Evolutionary conservation across 2,888 invertebrate genomes (phyloP).

Genomic region (Ormyrus labotus): DNA sequence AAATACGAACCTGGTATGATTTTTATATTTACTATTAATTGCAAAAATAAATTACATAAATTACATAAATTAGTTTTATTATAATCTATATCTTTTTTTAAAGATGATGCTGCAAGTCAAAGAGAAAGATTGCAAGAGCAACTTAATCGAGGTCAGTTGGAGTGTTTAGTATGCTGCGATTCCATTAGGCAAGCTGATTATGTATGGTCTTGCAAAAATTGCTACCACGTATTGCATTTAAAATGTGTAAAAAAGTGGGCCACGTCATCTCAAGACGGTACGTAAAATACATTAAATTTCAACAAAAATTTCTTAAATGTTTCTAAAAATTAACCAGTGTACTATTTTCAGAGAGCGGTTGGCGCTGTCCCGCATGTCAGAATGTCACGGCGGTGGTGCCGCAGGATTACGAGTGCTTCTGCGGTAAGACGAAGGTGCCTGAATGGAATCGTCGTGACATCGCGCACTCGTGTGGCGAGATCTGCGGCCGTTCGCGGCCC

Average conservation of each 20-base stretch:
- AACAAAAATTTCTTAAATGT: background rate
- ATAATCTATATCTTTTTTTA: background rate
- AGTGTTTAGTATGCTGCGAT: constrained; percentile 97
- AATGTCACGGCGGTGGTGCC: constrained; percentile 86
- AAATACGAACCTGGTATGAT: constrained; percentile 64
- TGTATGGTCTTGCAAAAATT: constrained; percentile 94
- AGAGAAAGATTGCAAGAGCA: constrained; percentile 90
- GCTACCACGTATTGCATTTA: constrained; percentile 95
- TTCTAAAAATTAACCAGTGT: background rate
- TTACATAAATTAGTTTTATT: background rate
- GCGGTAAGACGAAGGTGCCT: constrained; percentile 87
- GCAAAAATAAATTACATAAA: background rate
- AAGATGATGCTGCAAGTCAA: constrained; percentile 80
- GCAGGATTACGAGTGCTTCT: constrained; percentile 91
- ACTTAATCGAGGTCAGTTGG: constrained; percentile 87
- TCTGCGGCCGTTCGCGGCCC: constrained; percentile 83
- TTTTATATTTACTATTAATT: constrained; percentile 2
- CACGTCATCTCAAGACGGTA: constrained; percentile 84
- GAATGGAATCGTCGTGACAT: constrained; percentile 85
- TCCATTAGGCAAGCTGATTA: constrained; percentile 86
- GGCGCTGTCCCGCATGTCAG: constrained; percentile 98
- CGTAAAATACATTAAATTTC: constrained; percentile 53
- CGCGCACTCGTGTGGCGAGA: constrained; percentile 94
- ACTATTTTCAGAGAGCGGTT: constrained; percentile 81
- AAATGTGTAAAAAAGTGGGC: constrained; percentile 96